Evolutionary conservation across 2,888 invertebrate genomes (phyloP), one percentile per base, ranked within the genome.

Genomic region (Pycnomerus fuliginosus): DNA sequence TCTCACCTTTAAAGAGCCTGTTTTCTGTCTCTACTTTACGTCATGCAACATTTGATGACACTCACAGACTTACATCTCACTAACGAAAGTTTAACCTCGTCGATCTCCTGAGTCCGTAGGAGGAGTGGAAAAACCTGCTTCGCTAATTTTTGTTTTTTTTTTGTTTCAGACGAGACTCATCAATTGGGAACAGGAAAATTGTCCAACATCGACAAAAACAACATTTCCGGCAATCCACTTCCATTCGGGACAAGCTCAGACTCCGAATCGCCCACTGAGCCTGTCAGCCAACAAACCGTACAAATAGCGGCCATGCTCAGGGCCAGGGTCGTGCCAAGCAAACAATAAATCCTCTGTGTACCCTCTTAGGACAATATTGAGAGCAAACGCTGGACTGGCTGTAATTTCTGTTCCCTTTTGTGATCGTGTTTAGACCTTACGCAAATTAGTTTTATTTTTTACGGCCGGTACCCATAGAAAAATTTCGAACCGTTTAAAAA

Each of bases 211-310:
- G 5, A 4, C 4, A 8, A 8, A 4, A 20, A 20, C 20, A 8
- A 8, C 5, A 20, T 20, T 4, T 5, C 20, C 20, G 17, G 59
- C 43, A 61, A 60, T 29, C 48, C 62, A 17, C 48, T 62, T 17
- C 68, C 68, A 3, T 68, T 70, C 48, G 69, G 68, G 46, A 71
- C 69, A 15, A 74, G 75, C 53, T 76, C 76, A n/a, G 76, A 76
- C 53, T 76, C 76, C 2, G 76, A 76, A 57, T 76, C 76, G 3
- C 77, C 77, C 2, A 76, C 77, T 7, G 77, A 77, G 53, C 77
- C 77, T 1, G 71, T 73, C 10, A 72, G 70, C 44, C 73, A 73
- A 54, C 72, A 73, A 54, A 72, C 74, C 8, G 69, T 74, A 32
- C 67, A 68, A 25, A 63, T 68, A 61, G 36, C 16, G 3, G 60